phyloP scores from a whole-genome alignment of 1,140 invertebrate species.

The Hyles euphorbiae region DNA sequence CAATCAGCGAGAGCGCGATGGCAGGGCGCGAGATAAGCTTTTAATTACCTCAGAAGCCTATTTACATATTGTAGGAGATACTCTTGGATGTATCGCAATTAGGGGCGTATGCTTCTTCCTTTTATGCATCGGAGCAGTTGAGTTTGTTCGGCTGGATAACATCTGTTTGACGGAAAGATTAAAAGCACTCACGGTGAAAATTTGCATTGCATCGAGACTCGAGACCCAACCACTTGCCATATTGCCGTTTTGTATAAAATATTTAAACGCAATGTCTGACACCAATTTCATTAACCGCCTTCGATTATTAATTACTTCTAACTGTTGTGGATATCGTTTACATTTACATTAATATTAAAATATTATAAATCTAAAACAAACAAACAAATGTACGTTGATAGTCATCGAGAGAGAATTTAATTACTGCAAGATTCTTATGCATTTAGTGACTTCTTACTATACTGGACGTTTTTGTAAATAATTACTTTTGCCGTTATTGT shows the following conservation, averaged over 20 bases:
- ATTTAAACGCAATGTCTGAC: constrained; percentile 37
- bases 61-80: constrained; percentile 71
- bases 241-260: constrained; percentile 36
- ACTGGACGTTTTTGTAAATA: too few species aligned
- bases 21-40: constrained; percentile 64
- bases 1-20: constrained; percentile 55
- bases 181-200: constrained; percentile 38
- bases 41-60: constrained; percentile 71
- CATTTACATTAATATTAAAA: background rate
- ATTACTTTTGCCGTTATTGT: too few species aligned
- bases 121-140: constrained; percentile 50
- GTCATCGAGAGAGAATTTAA: too few species aligned
- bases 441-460: too few species aligned
- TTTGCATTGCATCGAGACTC: constrained; percentile 19
- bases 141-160: constrained; percentile 45
- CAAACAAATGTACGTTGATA: too few species aligned
- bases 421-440: too few species aligned
- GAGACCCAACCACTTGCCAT: background rate
- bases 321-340: background rate
- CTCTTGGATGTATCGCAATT: constrained; percentile 67
- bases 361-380: too few species aligned
- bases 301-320: constrained; percentile 41
- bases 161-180: constrained; percentile 61
- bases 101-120: constrained; percentile 62
- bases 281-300: constrained; percentile 35